Conservation (phyloP, 2,797 vertebrate genomes). For the Tragelaphus oryx region DNA sequence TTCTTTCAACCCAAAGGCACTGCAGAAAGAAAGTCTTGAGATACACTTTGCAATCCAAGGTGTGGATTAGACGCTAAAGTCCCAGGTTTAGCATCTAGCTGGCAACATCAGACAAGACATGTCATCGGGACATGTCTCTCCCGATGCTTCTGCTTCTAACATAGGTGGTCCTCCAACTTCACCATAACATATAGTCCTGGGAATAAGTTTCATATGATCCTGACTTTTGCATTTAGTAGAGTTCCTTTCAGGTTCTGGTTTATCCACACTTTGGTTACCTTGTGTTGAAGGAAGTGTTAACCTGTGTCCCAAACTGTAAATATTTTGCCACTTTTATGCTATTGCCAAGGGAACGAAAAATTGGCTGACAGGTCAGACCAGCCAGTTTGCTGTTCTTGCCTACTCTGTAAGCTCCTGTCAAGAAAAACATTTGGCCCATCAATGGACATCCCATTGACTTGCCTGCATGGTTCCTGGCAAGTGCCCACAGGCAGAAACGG, state of each 20-base stretch:
- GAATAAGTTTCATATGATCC: background rate
- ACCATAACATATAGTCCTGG: background rate
- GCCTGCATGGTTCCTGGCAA: conserved; percentile 49
- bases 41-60: background rate
- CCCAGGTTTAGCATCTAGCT: background rate
- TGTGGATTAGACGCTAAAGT: background rate
- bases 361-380: conserved; percentile 51
- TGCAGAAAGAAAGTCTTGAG: background rate
- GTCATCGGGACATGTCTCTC: background rate
- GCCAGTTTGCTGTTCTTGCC: conserved; percentile 46
- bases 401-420: conserved; percentile 55
- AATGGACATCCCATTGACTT: conserved; percentile 31
- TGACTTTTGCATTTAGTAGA: background rate
- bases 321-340: conserved; percentile 9
- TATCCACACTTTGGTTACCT: background rate
- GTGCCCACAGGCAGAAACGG: conserved; percentile 3
- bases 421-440: conserved; percentile 61
- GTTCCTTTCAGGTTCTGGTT: background rate
- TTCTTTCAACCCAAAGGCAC: background rate
- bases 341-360: conserved; percentile 44
- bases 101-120: background rate
- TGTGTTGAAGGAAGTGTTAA: conserved; percentile 26
- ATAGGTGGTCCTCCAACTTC: background rate
- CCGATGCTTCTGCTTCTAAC: background rate
- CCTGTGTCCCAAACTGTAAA: background rate